Conservation (phyloP, 2,888 invertebrate genomes). For the Pammene fasciana region DNA sequence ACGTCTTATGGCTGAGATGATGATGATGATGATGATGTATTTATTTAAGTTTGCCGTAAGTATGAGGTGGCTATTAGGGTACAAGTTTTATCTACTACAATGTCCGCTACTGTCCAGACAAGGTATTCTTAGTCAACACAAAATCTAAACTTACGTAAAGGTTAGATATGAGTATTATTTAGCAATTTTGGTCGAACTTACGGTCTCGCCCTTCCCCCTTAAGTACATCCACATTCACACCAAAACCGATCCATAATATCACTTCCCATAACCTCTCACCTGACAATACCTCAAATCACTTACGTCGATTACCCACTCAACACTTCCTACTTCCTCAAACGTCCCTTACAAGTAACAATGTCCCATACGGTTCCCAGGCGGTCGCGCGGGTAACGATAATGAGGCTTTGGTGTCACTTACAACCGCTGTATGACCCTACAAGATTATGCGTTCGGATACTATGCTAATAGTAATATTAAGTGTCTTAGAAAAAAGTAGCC, state of each 20-base stretch:
- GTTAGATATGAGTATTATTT: too few relatives aligned
- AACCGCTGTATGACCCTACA: constrained; percentile 68
- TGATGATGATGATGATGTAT: too few relatives aligned
- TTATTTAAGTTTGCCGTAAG: too few relatives aligned
- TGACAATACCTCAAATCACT: constrained; percentile 35
- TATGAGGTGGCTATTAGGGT: too few relatives aligned
- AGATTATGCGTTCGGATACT: constrained; percentile 56
- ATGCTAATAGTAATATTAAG: background rate
- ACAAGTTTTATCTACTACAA: too few relatives aligned
- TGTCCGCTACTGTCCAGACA: too few relatives aligned
- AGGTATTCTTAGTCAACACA: too few relatives aligned
- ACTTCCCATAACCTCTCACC: constrained; percentile 24
- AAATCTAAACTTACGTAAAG: too few relatives aligned
- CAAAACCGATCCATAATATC: constrained; percentile 1
- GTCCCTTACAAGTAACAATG: constrained; percentile 46
- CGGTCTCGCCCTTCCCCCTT: too few relatives aligned
- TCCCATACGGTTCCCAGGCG: constrained; percentile 73
- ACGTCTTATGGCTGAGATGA: too few relatives aligned
- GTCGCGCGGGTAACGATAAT: constrained; percentile 71
- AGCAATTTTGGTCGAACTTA: too few relatives aligned
- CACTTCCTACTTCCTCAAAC: constrained; percentile 34
- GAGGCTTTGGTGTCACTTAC: constrained; percentile 65
- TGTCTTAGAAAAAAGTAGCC: background rate
- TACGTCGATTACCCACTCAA: constrained; percentile 26
- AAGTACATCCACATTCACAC: background rate